Evolutionary conservation across 2,888 invertebrate species (phyloP), one percentile per base, ranked within the genome.

Genomic region (Pyralis farinalis): DNA sequence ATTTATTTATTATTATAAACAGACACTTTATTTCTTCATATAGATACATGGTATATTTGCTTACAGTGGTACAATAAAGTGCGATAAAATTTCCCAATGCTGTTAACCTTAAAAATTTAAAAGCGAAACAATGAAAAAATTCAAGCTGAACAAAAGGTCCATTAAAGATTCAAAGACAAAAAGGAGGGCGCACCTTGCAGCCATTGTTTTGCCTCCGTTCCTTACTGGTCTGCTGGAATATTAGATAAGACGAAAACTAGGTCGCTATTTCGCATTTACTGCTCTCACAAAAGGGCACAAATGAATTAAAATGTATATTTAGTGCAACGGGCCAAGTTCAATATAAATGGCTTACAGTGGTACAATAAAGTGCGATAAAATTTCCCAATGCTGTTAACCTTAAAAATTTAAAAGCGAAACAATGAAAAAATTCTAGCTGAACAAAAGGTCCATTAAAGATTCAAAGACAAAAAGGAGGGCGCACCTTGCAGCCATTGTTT

Each of bases 221-320:
- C 29, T 30, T 37, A 37, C 29, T 30, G 30, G 21, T 20, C 36
- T 36, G 28, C 11, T 31, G 27, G 39, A 39, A 39, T 33, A 39
- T 33, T 25, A 39, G 33, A 39, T 39, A 39, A 16, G 39, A 25
- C 9, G 25, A 21, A 25, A 48, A 48, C 44, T 47, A 39, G 44
- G 45, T 45, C 40, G 42, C 43, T 43, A 49, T 42, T 49, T 58
- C 52, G 58, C 63, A 25, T 25, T 7, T 25, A 25, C 7, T n/a
- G n/a, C n/a, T n/a, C n/a, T n/a, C n/a, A n/a, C n/a, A n/a, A n/a
- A n/a, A n/a, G n/a, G n/a, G n/a, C n/a, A n/a, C n/a, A n/a, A n/a
- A n/a, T n/a, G n/a, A n/a, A n/a, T n/a, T n/a, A n/a, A n/a, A n/a
- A n/a, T n/a, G n/a, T n/a, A n/a, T n/a, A n/a, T n/a, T n/a, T n/a